phyloP scores from a whole-genome alignment of 1,140 invertebrate species.

The Drosophila eugracilis region DNA sequence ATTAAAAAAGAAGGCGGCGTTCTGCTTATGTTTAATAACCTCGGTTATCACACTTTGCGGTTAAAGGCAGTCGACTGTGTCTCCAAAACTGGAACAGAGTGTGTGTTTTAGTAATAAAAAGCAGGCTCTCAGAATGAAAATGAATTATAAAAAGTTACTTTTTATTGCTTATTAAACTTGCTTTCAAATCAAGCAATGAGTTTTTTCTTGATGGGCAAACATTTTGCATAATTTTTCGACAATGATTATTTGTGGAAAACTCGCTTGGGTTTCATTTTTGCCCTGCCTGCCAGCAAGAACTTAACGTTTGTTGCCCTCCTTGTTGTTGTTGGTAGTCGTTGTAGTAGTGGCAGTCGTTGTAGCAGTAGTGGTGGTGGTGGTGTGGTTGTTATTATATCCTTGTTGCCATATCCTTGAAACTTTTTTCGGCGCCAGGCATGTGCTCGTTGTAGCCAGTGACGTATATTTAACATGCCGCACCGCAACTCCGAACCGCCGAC shows the following conservation, averaged over 20 bases:
- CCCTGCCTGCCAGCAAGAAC: constrained; percentile 68
- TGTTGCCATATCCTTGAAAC: constrained; percentile 76
- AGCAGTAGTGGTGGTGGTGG: constrained; percentile 22
- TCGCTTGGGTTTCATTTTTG: constrained; percentile 52
- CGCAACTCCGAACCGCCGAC: constrained; percentile 66
- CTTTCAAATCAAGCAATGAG: too few species aligned
- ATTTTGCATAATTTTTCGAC: constrained; percentile 6
- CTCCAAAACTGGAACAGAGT: neutral
- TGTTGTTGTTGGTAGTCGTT: constrained; percentile 24
- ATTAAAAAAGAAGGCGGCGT: constrained; percentile 15
- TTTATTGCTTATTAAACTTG: too few species aligned
- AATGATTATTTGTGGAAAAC: constrained; percentile 29
- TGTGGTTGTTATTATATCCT: constrained; percentile 37
- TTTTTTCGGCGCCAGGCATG: constrained; percentile 75
- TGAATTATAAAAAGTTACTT: too few species aligned
- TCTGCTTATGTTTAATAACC: neutral
- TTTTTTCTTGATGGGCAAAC: neutral
- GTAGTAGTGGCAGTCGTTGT: too few species aligned
- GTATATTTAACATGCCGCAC: constrained; percentile 81
- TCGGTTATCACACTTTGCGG: constrained; percentile 19
- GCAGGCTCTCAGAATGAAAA: too few species aligned
- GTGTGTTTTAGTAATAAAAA: too few species aligned
- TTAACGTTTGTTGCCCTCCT: constrained; percentile 49
- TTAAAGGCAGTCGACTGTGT: neutral
- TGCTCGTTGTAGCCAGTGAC: constrained; percentile 76